Base-by-base conservation (phyloP, 2,888 invertebrate genomes). In the Unio delphinus region DNA sequence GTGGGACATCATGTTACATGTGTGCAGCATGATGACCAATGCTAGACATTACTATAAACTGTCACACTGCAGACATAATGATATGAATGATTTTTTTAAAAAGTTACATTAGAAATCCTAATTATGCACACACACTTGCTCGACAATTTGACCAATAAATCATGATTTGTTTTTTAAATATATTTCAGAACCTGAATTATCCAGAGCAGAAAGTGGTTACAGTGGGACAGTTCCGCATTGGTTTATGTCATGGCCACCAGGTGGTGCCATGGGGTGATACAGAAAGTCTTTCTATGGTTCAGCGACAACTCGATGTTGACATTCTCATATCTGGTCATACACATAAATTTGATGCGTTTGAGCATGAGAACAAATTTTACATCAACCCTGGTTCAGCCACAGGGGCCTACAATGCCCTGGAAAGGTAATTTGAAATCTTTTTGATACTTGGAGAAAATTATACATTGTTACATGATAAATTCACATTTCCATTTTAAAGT, bases 361-460 rank as follows among this genome's bases (percentile, higher is more conserved):
- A 99, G 89, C 96, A 98, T 91, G 98, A 98, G 88, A 98, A 96
- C 88, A 97, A 98, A 90, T 99, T 99, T 91, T 99, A 97, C 90
- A 98, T 99, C 68, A 99, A 99, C 91, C 99, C 99, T 6, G 99
- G 99, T 15, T 98, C 98, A 6, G 99, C 98, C 3, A 99, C 99
- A 45, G 99, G 99, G 18, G 98, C 99, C 7, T 99, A 97, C 86
- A 96, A 95, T 91, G 95, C 98, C 55, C 90, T 98, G 76, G 96
- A 96, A 87, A 94, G 94, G 95, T 97, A 92, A 92, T 92, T 45
- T 11, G 11, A 11, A 45, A 45, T 8, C 45, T 11, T 11, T 45
- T 45, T 45, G 64, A 23, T 61, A 17, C 26, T 11, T 1, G 45
- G 11, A 11, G 45, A 45, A 45, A 45, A 45, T 45, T 45, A 11